Evolutionary conservation across 2,797 vertebrate genomes (phyloP).

Genomic region (Scolopax bukidnonensis): DNA sequence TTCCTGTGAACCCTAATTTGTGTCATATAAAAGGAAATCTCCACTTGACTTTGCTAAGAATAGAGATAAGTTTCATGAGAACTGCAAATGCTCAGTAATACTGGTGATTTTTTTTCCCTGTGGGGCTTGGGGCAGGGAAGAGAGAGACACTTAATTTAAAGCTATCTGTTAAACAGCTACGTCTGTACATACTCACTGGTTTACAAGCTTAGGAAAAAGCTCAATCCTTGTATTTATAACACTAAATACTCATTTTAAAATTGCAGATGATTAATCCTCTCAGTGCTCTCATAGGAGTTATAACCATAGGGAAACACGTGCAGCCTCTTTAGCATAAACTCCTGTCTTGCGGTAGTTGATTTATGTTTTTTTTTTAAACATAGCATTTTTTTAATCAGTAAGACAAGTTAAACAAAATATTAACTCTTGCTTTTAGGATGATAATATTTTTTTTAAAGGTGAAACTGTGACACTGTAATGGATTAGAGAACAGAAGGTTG

Average conservation of each 20-base stretch:
- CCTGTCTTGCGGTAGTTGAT: constrained; percentile 53
- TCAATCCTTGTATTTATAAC: constrained; percentile 46
- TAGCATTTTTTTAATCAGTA: constrained; percentile 71
- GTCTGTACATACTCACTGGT: constrained; percentile 44
- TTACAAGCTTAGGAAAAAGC: constrained; percentile 37
- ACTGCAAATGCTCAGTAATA: constrained; percentile 30
- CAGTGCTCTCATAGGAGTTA: constrained; percentile 61
- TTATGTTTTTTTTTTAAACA: constrained; percentile 9
- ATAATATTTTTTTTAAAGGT: constrained; percentile 50
- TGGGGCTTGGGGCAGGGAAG: neutral
- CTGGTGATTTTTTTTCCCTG: constrained; percentile 17
- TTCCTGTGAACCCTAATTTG: neutral
- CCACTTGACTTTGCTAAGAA: neutral
- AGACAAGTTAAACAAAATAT: constrained; percentile 69
- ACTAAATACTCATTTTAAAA: constrained; percentile 61
- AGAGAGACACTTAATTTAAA: constrained; percentile 40
- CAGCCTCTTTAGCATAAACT: constrained; percentile 60
- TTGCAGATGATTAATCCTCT: constrained; percentile 40
- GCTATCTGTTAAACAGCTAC: constrained; percentile 27
- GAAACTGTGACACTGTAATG: constrained; percentile 64
- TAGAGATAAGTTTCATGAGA: constrained; percentile 2
- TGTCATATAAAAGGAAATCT: neutral
- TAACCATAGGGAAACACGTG: constrained; percentile 46
- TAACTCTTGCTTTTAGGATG: constrained; percentile 73
- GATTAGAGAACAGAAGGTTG: constrained; percentile 46